Conservation (phyloP, 2,113 vertebrate species). For the Enhydra lutris region DNA sequence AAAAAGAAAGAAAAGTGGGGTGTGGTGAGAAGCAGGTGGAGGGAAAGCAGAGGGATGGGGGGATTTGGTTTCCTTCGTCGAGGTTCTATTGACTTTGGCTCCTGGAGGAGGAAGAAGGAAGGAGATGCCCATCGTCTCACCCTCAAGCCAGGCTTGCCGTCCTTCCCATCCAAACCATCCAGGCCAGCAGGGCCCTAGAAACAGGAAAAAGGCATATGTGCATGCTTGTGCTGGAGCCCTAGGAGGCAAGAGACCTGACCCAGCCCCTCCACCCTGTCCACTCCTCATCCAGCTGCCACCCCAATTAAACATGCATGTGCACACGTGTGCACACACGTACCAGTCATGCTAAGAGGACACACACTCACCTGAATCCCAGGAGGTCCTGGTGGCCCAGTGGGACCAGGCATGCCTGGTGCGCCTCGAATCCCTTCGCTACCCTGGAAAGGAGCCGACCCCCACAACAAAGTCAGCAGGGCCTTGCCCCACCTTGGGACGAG, state of each 20-base stretch:
- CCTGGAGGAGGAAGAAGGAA: background rate
- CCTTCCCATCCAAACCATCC: slow-evolving; percentile 94
- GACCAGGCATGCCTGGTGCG: slow-evolving; percentile 85
- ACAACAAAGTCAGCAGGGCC: background rate
- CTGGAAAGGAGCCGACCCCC: slow-evolving; percentile 76
- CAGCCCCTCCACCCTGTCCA: background rate
- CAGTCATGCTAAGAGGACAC: too few species aligned
- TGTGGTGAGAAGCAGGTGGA: background rate
- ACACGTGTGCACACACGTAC: rapidly evolving
- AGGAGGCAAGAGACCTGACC: background rate
- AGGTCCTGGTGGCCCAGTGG: slow-evolving; percentile 88
- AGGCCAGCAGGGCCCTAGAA: slow-evolving; percentile 91
- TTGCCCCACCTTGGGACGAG: rapidly evolving
- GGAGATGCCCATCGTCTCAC: slow-evolving; percentile 77
- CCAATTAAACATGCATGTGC: rapidly evolving
- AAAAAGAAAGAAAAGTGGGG: background rate
- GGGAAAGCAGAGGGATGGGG: background rate
- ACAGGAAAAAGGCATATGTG: background rate
- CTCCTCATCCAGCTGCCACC: background rate
- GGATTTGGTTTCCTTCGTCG: background rate
- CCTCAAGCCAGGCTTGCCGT: slow-evolving; percentile 91
- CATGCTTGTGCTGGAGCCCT: background rate
- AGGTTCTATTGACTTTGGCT: background rate
- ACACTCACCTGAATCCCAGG: slow-evolving; percentile 86
- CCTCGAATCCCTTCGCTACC: slow-evolving; percentile 90